phyloP scores from a whole-genome alignment of 1,140 invertebrate genomes.

The Triops cancriformis region DNA sequence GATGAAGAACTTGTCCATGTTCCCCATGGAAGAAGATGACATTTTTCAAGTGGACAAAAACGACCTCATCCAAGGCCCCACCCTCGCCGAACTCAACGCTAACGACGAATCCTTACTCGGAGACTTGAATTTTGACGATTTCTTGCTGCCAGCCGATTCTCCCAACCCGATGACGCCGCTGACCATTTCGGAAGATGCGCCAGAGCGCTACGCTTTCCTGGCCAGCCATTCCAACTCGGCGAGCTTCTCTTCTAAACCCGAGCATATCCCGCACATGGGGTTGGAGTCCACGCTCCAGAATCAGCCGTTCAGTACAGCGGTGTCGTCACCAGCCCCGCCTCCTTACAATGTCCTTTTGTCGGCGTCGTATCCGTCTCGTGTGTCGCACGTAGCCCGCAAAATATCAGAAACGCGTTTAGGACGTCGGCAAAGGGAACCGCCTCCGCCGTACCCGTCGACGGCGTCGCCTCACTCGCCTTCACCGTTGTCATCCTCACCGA shows the following conservation, averaged over 20 bases:
- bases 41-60: conserved; percentile 82
- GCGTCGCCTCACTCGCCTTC: conserved; percentile 36
- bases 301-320: conserved; percentile 27
- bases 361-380: background rate
- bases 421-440: conserved; percentile 41
- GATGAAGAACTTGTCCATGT: conserved; percentile 32
- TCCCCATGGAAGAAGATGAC: conserved; percentile 66
- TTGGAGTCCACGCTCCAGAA: background rate
- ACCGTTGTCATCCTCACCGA: background rate
- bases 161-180: conserved; percentile 30
- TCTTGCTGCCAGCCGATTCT: conserved; percentile 59
- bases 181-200: conserved; percentile 17
- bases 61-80: conserved; percentile 70
- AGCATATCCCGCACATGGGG: background rate
- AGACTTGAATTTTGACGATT: conserved; percentile 75
- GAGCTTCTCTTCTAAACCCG: background rate
- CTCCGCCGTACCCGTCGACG: conserved; percentile 40
- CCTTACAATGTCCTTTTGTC: background rate
- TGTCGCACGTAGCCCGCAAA: background rate
- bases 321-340: conserved; percentile 28
- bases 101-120: conserved; percentile 67
- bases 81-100: conserved; percentile 75
- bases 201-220: conserved; percentile 22
- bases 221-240: background rate
- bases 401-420: conserved; percentile 29